Evolutionary conservation across 30 jellyfish, hydroid and myxozoan species (phyloP).

Genomic region (Cassiopea andromeda): DNA sequence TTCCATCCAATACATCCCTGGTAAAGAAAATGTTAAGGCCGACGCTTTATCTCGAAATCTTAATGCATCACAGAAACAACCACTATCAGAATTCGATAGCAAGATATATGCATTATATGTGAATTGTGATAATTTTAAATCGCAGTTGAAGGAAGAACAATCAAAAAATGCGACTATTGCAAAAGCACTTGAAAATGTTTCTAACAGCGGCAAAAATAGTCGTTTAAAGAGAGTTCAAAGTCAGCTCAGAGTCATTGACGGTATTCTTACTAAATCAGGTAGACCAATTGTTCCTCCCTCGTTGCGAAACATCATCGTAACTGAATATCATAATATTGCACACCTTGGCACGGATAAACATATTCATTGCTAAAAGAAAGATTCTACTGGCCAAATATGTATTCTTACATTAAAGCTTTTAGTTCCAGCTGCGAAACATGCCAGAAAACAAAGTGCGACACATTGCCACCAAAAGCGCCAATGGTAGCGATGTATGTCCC

Average conservation of each 20-base stretch:
- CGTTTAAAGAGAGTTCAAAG: conserved; percentile 22
- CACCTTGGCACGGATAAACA: conserved; percentile 38
- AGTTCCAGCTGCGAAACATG: conserved; percentile 38
- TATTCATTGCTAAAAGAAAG: conserved; percentile 33
- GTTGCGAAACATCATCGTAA: conserved; percentile 29
- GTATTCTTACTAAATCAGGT: conserved; percentile 37
- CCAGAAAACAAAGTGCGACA: conserved; percentile 32
- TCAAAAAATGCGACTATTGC: conserved; percentile 6
- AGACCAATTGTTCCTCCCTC: conserved; percentile 48
- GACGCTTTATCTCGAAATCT: conserved; percentile 42
- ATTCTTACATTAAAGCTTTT: conserved; percentile 26
- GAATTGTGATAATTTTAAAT: conserved; percentile 3
- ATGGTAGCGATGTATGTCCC: conserved; percentile 43
- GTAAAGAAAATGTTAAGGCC: conserved; percentile 60
- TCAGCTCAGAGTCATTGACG: conserved; percentile 17
- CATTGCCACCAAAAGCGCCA: conserved; percentile 44
- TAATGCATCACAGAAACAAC: conserved; percentile 25
- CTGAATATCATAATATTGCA: conserved; percentile 42
- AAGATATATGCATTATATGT: conserved; percentile 38
- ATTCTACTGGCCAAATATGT: conserved; percentile 65
- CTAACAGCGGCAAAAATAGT: background rate
- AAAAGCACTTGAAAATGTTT: background rate
- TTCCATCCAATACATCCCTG: conserved; percentile 42
- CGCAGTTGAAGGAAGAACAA: conserved; percentile 42
- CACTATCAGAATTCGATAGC: conserved; percentile 18